A percentile compares a stretch with the other conserved stretches of the same genome.
Conservation (phyloP, 2,888 invertebrate genomes). For the Platycheirus rosarum region DNA sequence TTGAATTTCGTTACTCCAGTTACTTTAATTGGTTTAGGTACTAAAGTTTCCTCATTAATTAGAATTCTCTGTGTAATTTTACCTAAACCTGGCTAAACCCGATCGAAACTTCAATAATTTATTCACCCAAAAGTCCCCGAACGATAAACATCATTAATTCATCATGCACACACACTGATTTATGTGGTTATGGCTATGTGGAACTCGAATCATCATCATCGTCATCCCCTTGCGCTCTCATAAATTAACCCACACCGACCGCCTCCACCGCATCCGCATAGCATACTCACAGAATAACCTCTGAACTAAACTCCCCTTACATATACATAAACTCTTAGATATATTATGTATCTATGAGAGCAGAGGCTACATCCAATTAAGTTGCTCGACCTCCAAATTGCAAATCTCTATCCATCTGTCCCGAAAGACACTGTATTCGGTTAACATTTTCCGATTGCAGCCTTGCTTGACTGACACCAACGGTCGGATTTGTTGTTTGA, state of each 20-base stretch:
- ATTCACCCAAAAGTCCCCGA: conserved; percentile 57
- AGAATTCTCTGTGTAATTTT: conserved; percentile 44
- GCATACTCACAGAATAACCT: not conserved
- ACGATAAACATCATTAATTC: conserved; percentile 72
- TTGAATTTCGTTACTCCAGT: conserved; percentile 32
- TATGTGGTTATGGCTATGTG: conserved; percentile 34
- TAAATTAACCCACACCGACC: conserved; percentile 46
- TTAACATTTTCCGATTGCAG: conserved; percentile 64
- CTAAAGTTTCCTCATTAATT: conserved; percentile 69
- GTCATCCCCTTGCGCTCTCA: conserved; percentile 24
- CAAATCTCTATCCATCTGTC: conserved; percentile 72
- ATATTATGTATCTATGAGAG: not conserved
- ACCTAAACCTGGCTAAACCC: conserved; percentile 24
- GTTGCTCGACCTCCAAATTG: conserved; percentile 73
- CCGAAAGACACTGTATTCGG: conserved; percentile 69
- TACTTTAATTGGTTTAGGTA: conserved; percentile 59
- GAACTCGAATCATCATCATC: conserved; percentile 22
- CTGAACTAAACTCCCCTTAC: not conserved
- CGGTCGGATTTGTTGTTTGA: conserved; percentile 18
- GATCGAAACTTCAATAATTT: conserved; percentile 69
- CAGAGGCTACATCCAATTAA: conserved; percentile 67
- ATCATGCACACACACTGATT: conserved; percentile 56
- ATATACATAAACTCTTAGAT: not conserved
- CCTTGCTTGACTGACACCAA: conserved; percentile 32
- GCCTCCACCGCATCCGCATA: not conserved